Base-by-base conservation (phyloP, 2,113 vertebrate genomes). In the Saccopteryx bilineata region DNA sequence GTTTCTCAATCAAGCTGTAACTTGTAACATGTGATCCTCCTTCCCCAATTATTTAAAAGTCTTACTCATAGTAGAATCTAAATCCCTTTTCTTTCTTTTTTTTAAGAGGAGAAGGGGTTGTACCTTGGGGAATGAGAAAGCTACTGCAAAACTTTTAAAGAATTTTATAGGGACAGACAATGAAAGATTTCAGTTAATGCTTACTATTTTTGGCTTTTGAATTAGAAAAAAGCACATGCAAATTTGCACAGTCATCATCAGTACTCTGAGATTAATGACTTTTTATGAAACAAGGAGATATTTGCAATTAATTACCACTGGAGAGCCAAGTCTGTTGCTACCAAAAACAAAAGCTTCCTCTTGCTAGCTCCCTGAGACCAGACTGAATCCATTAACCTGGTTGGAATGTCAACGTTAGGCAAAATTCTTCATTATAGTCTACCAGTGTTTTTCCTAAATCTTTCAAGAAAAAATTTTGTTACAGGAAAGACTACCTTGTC, bases 91-190 rank as follows among this genome's bases (percentile, higher is more conserved):
- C 4, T 50, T 84, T 69, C n/a, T 5, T 9, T 21, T 48, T 10
- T 78, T 54, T 79, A 92, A 89, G 72, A 96, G 58, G 26, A 78
- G 58, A 78, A 69, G 21, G 15, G 13, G 39, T 58, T 87, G 26
- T 84, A 56, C 7, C 15, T 24, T 74, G 31, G 78, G 66, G 90
- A 92, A 84, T 39, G 19, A 96, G 76, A 96, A 93, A 81, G n/a
- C 17, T 74, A 68, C 39, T 50, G 28, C 79, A 71, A 96, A 92
- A 80, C 19, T 50, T 95, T 65, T 33, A 14, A 76, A 90, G 24
- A 89, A 66, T 92, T 48, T 66, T 79, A 52, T 0, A 31, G 56
- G 61, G n/a, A 69, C 19, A 79, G 63, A 81, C 24, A 50, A 52
- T 50, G 52, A 72, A 75, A 86, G 14, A 18, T 83, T 61, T 82